These are phyloP conservation scores for Sialia sialis DNA, from an alignment of 2,113 vertebrate species.

Conservation along the genomic window DNA sequence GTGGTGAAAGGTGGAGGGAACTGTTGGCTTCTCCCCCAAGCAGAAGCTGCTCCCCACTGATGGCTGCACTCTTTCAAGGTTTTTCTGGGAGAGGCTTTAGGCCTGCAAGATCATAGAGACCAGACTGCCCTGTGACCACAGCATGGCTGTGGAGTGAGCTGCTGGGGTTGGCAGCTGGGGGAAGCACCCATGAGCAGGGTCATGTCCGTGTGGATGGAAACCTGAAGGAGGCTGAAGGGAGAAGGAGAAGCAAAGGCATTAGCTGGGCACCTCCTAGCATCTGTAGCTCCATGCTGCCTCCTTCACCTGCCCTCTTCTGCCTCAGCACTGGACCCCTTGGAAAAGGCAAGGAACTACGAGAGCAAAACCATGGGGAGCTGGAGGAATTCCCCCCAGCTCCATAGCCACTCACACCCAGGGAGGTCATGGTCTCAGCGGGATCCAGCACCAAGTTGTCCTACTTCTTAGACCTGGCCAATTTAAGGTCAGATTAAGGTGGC, in stretches of 20 bases:
- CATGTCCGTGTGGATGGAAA: fast-evolving
- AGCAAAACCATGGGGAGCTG: background rate
- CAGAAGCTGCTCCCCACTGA: background rate
- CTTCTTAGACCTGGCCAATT: background rate
- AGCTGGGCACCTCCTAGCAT: background rate
- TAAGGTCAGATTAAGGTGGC: background rate
- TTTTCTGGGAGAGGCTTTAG: background rate
- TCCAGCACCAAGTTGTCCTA: background rate
- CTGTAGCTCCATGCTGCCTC: background rate
- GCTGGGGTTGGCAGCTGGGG: fast-evolving
- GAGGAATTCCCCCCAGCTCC: background rate
- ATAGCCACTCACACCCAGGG: background rate
- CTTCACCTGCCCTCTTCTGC: background rate
- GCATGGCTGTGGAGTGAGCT: background rate
- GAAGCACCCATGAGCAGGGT: background rate
- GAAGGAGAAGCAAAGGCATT: background rate
- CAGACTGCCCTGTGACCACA: background rate
- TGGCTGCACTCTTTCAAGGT: background rate
- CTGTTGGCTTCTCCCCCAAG: background rate
- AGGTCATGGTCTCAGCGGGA: background rate
- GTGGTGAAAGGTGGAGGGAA: background rate
- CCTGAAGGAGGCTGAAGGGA: background rate
- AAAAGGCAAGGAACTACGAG: background rate
- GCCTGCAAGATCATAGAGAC: background rate
- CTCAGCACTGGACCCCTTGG: background rate